Base-by-base conservation (phyloP, 2,113 vertebrate species). In the Fulmarus glacialis region DNA sequence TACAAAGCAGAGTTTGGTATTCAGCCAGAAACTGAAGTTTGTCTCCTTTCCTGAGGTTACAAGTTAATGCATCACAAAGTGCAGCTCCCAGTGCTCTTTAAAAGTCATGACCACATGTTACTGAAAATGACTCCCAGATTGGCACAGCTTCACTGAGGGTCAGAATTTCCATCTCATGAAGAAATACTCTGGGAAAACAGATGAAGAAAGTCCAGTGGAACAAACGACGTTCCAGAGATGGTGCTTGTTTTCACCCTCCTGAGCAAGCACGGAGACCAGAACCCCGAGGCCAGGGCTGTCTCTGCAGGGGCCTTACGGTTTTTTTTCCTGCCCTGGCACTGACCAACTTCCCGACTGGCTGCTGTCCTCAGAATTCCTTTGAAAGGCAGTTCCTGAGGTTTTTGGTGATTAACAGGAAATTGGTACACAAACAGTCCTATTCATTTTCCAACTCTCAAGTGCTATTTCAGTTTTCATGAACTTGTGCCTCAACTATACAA, bases 21-120 rank as follows among this genome's bases (percentile, higher is more conserved):
- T 93, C 58, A 90, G 75, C 75, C 92, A 92, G 71, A 92, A 95
- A 96, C 82, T 89, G 82, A 93, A 95, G 94, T 83, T 15, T 93
- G 32, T 81, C 62, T 87, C 84, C 91, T 85, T 97, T 96, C 95
- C 96, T 97, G 97, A 96, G 82, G 79, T 96, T 82, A 91, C 42
- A 93, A 91, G 79, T 95, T 82, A 92, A 96, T 38, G 70, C 73
- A 95, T 90, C 83, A 79, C 63, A 50, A 96, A 95, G 87, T 70
- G 82, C 87, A 95, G 83, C 62, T 97, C 94, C 75, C 66, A 82
- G 86, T 77, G 90, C 91, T 96, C 74, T 90, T 84, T 91, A 86
- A 58, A 90, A 92, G 93, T 92, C 94, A 93, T 9, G 22, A 93
- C 45, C 43, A 9, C 36, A 40, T 74, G 55, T 82, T 91, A 91